Conservation (phyloP, 2,888 invertebrate genomes). For the Netelia melanura region DNA sequence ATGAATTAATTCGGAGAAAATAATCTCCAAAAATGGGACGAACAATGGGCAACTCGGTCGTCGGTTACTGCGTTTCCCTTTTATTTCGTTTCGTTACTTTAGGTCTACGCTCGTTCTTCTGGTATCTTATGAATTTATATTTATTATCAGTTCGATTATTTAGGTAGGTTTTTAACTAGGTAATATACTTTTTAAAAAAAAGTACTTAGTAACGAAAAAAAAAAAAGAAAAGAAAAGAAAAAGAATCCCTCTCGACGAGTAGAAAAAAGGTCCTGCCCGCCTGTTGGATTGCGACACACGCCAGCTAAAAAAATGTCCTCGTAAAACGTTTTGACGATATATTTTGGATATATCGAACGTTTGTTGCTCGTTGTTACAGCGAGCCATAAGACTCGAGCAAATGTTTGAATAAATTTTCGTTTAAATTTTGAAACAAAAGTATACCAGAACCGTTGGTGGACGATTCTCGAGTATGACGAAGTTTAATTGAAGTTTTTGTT, state of each 20-base stretch:
- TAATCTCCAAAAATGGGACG: background rate
- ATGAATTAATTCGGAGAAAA: background rate
- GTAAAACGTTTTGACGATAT: slow-evolving; percentile 50
- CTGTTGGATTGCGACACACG: slow-evolving; percentile 79
- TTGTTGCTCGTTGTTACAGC: slow-evolving; percentile 60
- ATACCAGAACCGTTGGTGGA: slow-evolving; percentile 10
- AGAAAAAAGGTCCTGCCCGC: slow-evolving; percentile 78
- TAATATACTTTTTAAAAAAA: slow-evolving; percentile 58
- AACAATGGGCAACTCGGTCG: slow-evolving; percentile 61
- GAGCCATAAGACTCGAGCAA: slow-evolving; percentile 27
- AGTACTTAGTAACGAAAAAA: slow-evolving; percentile 45
- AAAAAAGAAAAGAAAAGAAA: slow-evolving; percentile 34
- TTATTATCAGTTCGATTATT: slow-evolving; percentile 76
- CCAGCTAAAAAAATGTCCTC: slow-evolving; percentile 56
- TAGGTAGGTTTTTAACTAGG: slow-evolving; percentile 80
- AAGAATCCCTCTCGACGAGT: slow-evolving; percentile 76
- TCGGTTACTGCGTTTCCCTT: slow-evolving; percentile 60
- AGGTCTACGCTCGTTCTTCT: slow-evolving; percentile 72
- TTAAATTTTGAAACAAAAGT: background rate
- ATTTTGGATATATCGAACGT: slow-evolving; percentile 53
- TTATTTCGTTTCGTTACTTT: slow-evolving; percentile 47
- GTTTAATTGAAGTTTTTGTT: slow-evolving; percentile 54
- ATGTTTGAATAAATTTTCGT: slow-evolving; percentile 15
- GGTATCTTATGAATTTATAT: slow-evolving; percentile 76
- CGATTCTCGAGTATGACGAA: slow-evolving; percentile 51